Percentiles rank a stretch among this genome's conserved stretches.
Evolutionary conservation across 2,888 invertebrate species (phyloP).

Genomic region (Phlogophora meticulosa): DNA sequence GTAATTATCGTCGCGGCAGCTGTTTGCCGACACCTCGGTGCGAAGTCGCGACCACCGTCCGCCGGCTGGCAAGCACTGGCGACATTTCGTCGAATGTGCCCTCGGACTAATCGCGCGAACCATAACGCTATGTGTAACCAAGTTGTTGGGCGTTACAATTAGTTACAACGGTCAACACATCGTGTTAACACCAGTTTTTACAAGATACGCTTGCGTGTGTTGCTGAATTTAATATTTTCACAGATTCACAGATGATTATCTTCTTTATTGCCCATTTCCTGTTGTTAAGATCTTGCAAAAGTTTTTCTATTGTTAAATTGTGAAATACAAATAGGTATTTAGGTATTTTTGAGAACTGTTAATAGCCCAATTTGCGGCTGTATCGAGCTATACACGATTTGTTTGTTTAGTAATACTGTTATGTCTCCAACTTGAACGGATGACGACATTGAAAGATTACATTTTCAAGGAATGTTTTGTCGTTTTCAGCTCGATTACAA

Average conservation of each 20-base stretch:
- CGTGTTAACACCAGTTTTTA: conserved; percentile 72
- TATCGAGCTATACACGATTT: conserved; percentile 21
- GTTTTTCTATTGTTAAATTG: conserved; percentile 42
- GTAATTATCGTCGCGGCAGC: conserved; percentile 88
- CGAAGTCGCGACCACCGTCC: conserved; percentile 90
- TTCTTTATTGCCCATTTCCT: conserved; percentile 57
- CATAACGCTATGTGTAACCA: conserved; percentile 67
- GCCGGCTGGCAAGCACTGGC: conserved; percentile 70
- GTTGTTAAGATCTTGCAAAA: conserved; percentile 41
- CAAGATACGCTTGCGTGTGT: conserved; percentile 50
- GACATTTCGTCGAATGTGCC: conserved; percentile 86
- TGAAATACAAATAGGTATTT: conserved; percentile 50
- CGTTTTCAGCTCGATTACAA: not conserved
- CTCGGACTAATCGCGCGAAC: conserved; percentile 72
- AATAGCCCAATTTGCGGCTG: conserved; percentile 51
- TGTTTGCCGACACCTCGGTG: conserved; percentile 88
- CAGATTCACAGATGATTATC: conserved; percentile 59
- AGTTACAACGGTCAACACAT: conserved; percentile 76
- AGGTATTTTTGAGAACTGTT: conserved; percentile 43
- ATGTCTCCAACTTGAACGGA: conserved; percentile 13
- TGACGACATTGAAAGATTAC: not conserved
- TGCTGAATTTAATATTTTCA: conserved; percentile 52
- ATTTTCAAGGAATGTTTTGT: not conserved
- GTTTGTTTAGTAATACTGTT: conserved; percentile 19
- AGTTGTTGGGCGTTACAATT: conserved; percentile 75